Base-by-base conservation (phyloP, 1,140 invertebrate genomes). In the Hycleus phaleratus region DNA sequence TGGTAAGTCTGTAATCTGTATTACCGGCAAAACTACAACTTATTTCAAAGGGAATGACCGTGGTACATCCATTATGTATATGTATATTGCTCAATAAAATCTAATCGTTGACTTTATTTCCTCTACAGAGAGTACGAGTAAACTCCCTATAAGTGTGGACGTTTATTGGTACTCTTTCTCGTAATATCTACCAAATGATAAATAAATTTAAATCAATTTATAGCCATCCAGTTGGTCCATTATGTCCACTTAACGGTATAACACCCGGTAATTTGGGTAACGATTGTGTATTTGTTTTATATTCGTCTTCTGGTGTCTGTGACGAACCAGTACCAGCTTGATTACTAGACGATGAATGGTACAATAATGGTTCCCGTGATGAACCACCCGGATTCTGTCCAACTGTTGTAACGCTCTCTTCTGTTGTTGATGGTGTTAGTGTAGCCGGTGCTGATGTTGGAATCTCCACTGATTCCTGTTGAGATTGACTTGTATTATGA, bases 181-280 rank as follows among this genome's bases (percentile, higher is more conserved):
- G 18, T 18, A 18, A 18, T 18, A 18, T 18, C 18, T 18, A 18
- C 18, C 18, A 18, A 18, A 18, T 18, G 18, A 18, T 18, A 32
- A 7, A 32, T 32, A 32, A 32, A 32, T 32, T 32, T 32, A 4
- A 7, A 5, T 32, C 7, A 1, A 39, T 54, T 57, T 71, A 73
- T 53, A 84, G 78, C 83, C 83, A 84, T 52, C 82, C 82, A 4
- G 79, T 75, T 43, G 81, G 78, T 43, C 78, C 75, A 63, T 81
- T 81, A 66, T 82, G 81, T 42, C 82, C 82, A 58, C 80, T 79
- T 48, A 84, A 75, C 32, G 82, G 82, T 62, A 84, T 82, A 61
- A 84, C 80, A 5, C 81, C 81, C 6, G 81, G 77, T 44, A 84
- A 69, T 56, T 79, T 78, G 38, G 81, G 79, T 46, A 81, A 55